Evolutionary conservation across 30 jellyfish, hydroid and myxozoan genomes (phyloP).

Genomic region (Sanderia malayensis): DNA sequence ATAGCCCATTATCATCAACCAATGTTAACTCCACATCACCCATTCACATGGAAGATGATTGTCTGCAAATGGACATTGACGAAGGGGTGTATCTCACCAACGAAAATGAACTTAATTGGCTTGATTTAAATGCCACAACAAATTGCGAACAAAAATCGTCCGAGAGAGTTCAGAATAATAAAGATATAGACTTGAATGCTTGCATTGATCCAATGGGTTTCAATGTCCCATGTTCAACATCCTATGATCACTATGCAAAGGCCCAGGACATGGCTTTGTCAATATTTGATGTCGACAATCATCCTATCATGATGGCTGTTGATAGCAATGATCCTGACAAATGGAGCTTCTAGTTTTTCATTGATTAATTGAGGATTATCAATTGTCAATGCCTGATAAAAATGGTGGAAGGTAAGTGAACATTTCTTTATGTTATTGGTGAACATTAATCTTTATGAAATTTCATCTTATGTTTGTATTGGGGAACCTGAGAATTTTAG

Average conservation of each 20-base stretch:
- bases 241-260: constrained; percentile 13
- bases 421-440: no score
- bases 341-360: constrained; percentile 43
- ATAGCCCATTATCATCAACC: not conserved
- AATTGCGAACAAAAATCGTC: not conserved
- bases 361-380: no score
- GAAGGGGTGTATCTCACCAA: constrained; percentile 7
- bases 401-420: no score
- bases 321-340: constrained; percentile 51
- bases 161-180: not conserved
- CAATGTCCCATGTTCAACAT: not conserved
- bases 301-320: constrained; percentile 37
- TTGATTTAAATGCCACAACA: constrained; percentile 12
- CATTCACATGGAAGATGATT: constrained; percentile 40
- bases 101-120: constrained; percentile 58
- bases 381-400: no score
- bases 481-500: no score
- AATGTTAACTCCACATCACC: constrained; percentile 9
- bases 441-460: no score
- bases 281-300: constrained; percentile 46
- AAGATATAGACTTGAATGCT: not conserved
- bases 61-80: constrained; percentile 47
- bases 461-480: no score
- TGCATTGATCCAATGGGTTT: not conserved
- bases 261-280: constrained; percentile 48